A percentile compares a stretch with the other conserved stretches of the same genome.
Conservation (phyloP, 2,113 vertebrate genomes). For the Pan troglodytes region NHGRI_mPanTro3-v2.1_pri NC_072413.2:31436001-31436500, state of each 20-base stretch:
- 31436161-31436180: constrained; percentile 24
- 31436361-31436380: constrained; percentile 65
- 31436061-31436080: background rate
- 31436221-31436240: background rate
- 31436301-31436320: constrained; percentile 45
- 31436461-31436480: constrained; percentile 2
- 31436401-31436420: constrained; percentile 72
- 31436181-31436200: background rate
- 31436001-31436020: background rate
- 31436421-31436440: constrained; percentile 70
- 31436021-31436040: background rate
- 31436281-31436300: constrained; percentile 47
- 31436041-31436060: background rate
- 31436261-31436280: constrained; percentile 12
- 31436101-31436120: background rate
- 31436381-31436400: constrained; percentile 72
- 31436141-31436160: background rate
- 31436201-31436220: background rate
- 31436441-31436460: constrained; percentile 33
- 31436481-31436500: background rate
- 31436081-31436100: background rate
- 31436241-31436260: background rate
- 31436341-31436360: constrained; percentile 71
- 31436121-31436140: background rate
- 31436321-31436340: constrained; percentile 43